Conservation (phyloP, 2,888 invertebrate genomes). For the Heteromurus nitidus region DNA sequence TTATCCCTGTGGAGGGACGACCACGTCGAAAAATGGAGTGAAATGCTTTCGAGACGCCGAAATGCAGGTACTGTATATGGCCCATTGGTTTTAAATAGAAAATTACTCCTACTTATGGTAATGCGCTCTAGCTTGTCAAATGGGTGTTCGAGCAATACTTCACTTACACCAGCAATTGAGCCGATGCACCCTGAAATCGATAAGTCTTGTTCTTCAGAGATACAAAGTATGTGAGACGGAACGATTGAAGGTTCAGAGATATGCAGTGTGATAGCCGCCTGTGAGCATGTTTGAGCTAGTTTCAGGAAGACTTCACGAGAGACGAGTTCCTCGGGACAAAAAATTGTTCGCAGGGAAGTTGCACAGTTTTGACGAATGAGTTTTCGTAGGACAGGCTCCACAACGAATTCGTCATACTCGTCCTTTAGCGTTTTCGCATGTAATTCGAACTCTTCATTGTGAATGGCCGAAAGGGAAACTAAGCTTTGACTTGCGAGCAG, state of each 20-base stretch:
- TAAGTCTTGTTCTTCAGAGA: neutral
- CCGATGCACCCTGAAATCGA: neutral
- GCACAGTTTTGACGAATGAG: too few relatives aligned
- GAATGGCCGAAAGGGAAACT: neutral
- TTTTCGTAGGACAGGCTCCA: neutral
- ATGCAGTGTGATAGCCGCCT: neutral
- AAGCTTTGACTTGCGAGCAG: slow-evolving; percentile 1
- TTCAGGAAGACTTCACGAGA: neutral
- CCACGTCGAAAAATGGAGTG: slow-evolving; percentile 3
- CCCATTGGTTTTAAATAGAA: neutral
- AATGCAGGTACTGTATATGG: neutral
- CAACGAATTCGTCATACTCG: neutral
- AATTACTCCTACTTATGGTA: neutral
- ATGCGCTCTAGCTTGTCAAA: neutral
- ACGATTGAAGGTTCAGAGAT: neutral
- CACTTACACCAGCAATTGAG: slow-evolving; percentile 2
- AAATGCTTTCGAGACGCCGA: neutral
- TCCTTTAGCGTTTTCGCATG: neutral
- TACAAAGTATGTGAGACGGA: neutral
- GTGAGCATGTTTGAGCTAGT: neutral
- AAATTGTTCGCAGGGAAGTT: too few relatives aligned
- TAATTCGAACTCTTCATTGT: neutral
- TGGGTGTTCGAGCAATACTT: neutral
- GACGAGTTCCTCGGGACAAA: slow-evolving; percentile 26
- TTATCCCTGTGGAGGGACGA: neutral